Base-by-base conservation (phyloP, 53 echinoderm and acorn worm genomes). In the Henricia sp. region DNA sequence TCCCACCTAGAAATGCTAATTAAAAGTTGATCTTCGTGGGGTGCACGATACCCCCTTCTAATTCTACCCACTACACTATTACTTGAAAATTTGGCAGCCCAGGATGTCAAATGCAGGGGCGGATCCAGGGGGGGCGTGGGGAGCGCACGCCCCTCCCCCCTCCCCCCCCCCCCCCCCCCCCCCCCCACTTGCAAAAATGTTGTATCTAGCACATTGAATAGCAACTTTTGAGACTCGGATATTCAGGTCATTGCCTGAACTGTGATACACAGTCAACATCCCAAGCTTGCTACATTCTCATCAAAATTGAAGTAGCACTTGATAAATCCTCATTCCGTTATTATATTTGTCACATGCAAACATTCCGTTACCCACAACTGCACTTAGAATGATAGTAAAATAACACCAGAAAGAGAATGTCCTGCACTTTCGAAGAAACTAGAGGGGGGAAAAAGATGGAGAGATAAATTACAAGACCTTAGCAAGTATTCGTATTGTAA, bases 241-340 rank as follows among this genome's bases (percentile, higher is more conserved):
- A 76, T 55, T 76, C 29, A 37, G 76, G 80, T 80, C 64, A 57
- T 42, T 80, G 64, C 48, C 80, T 80, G 80, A 80, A 80, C 64
- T 80, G 63, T 38, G 80, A 80, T 63, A 80, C 80, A 65, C 80
- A 62, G 62, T 80, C 80, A 80, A 80, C 80, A 80, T 53, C 1
- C 26, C 41, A 16, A 12, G 50, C 65, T 32, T 63, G 17, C 57
- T 40, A 43, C 32, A 64, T 46, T 63, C 80, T 80, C 64, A 64
- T 57, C 80, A 43, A 42, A 50, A 80, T 62, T 59, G 62, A 60
- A 80, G 43, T 50, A 17, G 28, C 80, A 62, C 80, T 80, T 37
- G 64, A 80, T 80, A 64, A 80, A 80, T 80, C 64, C 50, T 64
- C 80, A 28, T 63, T n/a, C 46, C 42, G 63, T 48, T 80, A 80